phyloP scores from a whole-genome alignment of 2,113 vertebrate species.

The Pao palembangensis region DNA sequence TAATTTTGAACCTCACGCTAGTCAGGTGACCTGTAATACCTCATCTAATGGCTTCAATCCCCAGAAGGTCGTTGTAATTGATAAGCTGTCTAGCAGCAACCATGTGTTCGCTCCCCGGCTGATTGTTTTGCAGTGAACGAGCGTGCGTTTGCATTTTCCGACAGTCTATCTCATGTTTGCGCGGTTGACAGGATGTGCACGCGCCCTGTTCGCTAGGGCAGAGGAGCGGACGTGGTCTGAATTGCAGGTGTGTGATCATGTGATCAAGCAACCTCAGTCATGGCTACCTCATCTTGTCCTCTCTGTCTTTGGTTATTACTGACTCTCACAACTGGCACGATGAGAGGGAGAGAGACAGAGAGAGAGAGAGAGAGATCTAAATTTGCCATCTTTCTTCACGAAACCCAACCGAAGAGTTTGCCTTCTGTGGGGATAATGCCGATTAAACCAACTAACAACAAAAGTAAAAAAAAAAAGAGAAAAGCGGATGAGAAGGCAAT shows the following conservation, averaged over 20 bases:
- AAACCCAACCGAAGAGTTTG: constrained; percentile 58
- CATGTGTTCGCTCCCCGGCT: constrained; percentile 23
- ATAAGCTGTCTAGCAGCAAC: constrained; percentile 40
- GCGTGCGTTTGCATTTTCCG: too few species aligned
- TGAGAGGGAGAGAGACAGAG: too few species aligned
- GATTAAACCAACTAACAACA: too few species aligned
- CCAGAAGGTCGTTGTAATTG: constrained; percentile 33
- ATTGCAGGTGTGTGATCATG: too few species aligned
- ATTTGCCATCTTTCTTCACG: constrained; percentile 34
- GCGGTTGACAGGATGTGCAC: too few species aligned
- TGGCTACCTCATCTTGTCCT: constrained; percentile 22
- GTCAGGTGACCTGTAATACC: constrained; percentile 20
- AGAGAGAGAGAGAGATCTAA: neutral
- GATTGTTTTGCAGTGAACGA: constrained; percentile 24
- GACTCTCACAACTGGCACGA: constrained; percentile 6
- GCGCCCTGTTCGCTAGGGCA: too few species aligned
- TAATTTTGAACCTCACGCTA: neutral
- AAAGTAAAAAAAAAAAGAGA: constrained; percentile 58
- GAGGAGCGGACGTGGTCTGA: too few species aligned
- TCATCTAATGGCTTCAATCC: constrained; percentile 18
- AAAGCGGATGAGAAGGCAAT: constrained; percentile 65
- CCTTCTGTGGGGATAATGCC: constrained; percentile 48
- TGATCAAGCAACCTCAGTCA: constrained; percentile 6
- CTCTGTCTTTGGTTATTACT: constrained; percentile 22
- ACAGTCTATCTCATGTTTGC: too few species aligned